phyloP scores from a whole-genome alignment of 2,797 vertebrate genomes.

The Lindbergichthys nudifrons region DNA sequence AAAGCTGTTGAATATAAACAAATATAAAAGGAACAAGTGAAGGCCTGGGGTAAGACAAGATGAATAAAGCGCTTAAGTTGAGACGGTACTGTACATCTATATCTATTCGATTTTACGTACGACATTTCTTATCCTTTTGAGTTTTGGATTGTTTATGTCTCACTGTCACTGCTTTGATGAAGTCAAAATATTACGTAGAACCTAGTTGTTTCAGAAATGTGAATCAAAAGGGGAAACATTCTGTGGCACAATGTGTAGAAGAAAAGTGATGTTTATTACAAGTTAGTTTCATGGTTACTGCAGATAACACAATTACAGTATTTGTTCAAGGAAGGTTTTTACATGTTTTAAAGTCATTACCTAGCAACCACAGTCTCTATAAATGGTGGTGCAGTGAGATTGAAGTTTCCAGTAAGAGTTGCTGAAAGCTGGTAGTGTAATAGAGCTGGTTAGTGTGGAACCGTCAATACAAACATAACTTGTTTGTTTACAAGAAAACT shows the following conservation, averaged over 20 bases:
- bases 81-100: background rate
- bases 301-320: background rate
- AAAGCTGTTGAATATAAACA: constrained; percentile 5
- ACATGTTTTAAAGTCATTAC: background rate
- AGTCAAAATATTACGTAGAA: constrained; percentile 6
- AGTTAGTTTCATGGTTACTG: background rate
- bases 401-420: background rate
- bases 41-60: constrained; percentile 3
- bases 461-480: background rate
- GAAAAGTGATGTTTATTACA: background rate
- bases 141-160: constrained; percentile 20
- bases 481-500: background rate
- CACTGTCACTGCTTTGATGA: constrained; percentile 14
- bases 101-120: background rate
- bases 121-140: constrained; percentile 3
- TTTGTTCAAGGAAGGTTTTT: background rate
- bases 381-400: background rate
- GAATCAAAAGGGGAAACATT: background rate
- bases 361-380: background rate
- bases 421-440: no score
- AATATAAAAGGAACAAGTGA: constrained; percentile 2
- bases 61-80: constrained; percentile 19
- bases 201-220: background rate
- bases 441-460: background rate
- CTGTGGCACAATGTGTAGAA: background rate